A percentile compares a stretch with the other conserved stretches of the same genome.
Conservation (phyloP, 2,888 invertebrate genomes). For the Nymphalis urticae region DNA sequence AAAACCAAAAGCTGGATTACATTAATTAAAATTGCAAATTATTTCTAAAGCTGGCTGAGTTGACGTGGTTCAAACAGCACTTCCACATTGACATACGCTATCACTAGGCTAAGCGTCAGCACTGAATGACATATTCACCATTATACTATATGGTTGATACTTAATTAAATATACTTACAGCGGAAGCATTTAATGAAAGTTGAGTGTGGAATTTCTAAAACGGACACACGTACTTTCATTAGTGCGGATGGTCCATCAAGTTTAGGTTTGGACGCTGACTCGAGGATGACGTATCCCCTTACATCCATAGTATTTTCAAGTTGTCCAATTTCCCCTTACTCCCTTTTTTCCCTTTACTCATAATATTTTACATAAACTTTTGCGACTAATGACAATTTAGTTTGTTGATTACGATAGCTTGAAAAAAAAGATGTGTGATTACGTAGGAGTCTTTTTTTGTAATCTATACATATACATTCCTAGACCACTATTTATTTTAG, state of each 20-base stretch:
- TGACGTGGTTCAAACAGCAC: no score
- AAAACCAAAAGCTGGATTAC: background rate
- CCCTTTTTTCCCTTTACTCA: background rate
- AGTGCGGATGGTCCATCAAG: background rate
- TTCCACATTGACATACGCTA: no score
- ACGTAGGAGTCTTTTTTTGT: no score
- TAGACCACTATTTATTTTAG: no score
- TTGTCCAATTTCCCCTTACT: background rate
- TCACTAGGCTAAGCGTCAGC: no score
- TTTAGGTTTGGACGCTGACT: background rate
- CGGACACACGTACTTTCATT: background rate
- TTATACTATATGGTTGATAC: no score
- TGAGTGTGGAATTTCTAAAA: background rate
- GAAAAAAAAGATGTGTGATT: background rate
- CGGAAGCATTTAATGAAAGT: background rate
- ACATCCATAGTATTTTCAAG: background rate
- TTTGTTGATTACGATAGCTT: background rate
- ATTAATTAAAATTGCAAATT: no score
- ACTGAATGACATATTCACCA: no score
- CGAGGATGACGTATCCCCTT: background rate
- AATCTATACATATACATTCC: no score
- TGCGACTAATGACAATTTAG: background rate
- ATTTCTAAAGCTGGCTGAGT: no score
- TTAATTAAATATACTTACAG: background rate
- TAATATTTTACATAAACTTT: slow-evolving; percentile 5